These are phyloP conservation scores for Diachasmimorpha longicaudata DNA, from an alignment of 1,140 invertebrate genomes.

Conservation along the genomic window DNA sequence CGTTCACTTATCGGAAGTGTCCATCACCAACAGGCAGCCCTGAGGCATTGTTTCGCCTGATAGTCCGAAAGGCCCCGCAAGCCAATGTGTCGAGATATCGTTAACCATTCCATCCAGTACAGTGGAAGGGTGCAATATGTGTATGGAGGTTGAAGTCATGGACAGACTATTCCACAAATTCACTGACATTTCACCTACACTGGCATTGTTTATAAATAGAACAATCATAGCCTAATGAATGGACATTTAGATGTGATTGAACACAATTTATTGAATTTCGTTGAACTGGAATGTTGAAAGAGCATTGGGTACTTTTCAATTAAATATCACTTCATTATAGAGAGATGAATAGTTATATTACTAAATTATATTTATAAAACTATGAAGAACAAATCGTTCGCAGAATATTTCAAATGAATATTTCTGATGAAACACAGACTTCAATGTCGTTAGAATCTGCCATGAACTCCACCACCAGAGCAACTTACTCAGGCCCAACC, in stretches of 20 bases:
- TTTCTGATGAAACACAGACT: not conserved
- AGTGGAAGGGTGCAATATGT: constrained; percentile 12
- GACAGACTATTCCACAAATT: not conserved
- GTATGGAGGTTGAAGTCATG: constrained; percentile 9
- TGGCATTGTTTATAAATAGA: not conserved
- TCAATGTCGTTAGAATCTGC: not conserved
- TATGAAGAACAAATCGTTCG: no score
- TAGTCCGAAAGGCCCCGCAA: constrained; percentile 12
- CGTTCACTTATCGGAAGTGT: constrained; percentile 56
- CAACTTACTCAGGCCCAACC: constrained; percentile 33
- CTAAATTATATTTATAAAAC: no score
- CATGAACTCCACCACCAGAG: constrained; percentile 38
- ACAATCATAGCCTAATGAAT: not conserved
- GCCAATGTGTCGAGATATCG: constrained; percentile 13
- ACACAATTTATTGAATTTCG: no score
- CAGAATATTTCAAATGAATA: no score
- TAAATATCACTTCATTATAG: no score
- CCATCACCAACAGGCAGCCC: constrained; percentile 54
- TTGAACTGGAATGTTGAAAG: no score
- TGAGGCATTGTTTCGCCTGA: constrained; percentile 50
- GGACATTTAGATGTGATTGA: not conserved
- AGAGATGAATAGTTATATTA: no score
- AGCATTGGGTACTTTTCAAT: no score
- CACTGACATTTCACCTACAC: not conserved
- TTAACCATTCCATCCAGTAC: not conserved